Base-by-base conservation (phyloP, 1,140 invertebrate genomes). In the Conus betulinus region DNA sequence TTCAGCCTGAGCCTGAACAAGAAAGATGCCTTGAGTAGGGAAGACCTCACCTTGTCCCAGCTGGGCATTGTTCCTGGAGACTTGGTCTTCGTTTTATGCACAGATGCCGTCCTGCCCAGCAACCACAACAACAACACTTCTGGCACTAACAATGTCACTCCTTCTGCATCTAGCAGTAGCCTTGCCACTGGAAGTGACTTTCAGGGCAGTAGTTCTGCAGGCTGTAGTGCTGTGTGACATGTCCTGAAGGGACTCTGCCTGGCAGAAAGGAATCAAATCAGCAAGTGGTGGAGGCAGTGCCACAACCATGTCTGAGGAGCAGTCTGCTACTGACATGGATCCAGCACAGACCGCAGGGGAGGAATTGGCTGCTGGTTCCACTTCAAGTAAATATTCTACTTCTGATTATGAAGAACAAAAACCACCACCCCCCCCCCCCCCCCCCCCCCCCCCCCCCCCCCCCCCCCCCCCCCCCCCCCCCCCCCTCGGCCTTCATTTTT, bases 21-120 rank as follows among this genome's bases (percentile, higher is more conserved):
- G 55, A 90, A 87, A 51, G 92, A 92, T 76, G 39, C 52, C 25
- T 84, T 92, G 53, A 74, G 79, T n/a, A 89, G 85, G 17, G 90
- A 90, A 15, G 84, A 91, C 51, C 39, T 85, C 17, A 87, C 76
- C 17, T 79, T 92, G 55, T 55, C 27, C n/a, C 57, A 89, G n/a
- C 78, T 91, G 17, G 92, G 92, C 51, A 90, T 92, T 67, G 90
- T 92, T 23, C 88, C 91, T 25, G 91, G 92, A 5, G 92, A 92
- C 79, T 83, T 91, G 20, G 3, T 92, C 11, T 87, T 91, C 87
- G 83, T 92, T 6, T 55, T 91, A 4, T 78, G 52, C 52, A 13
- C n/a, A 6, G 17, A 85, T 27, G n/a, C 74, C 76, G 5, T 17
- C 27, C 23, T 27, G 87, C 25, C 76, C 76, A 78, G 5, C 76